Evolutionary conservation across 2,797 vertebrate species (phyloP).

Genomic region (Rhabdomys pumilio): DNA sequence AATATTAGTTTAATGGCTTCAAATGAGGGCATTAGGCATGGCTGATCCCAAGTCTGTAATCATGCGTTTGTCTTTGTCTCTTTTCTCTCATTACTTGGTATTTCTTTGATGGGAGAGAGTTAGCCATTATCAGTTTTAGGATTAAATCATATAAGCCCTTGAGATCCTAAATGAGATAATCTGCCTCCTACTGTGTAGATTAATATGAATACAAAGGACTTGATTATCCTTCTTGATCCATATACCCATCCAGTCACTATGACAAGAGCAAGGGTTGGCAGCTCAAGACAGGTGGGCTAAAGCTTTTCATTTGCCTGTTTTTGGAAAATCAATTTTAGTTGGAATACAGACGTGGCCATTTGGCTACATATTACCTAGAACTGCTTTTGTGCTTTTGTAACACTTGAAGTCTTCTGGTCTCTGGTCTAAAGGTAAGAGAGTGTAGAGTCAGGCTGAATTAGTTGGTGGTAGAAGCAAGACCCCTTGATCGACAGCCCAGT

Average conservation of each 20-base stretch:
- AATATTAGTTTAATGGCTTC: slow-evolving; percentile 7
- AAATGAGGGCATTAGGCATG: not conserved
- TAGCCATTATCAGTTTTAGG: not conserved
- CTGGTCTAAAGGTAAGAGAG: slow-evolving; percentile 13
- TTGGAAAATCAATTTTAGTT: slow-evolving; percentile 58
- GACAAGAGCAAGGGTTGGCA: not conserved
- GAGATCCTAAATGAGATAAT: not conserved
- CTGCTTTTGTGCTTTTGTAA: not conserved
- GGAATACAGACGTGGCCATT: not conserved
- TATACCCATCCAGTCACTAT: not conserved
- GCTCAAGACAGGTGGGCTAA: not conserved
- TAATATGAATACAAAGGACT: slow-evolving; percentile 15
- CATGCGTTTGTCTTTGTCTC: not conserved
- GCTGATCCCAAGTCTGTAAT: slow-evolving; percentile 34
- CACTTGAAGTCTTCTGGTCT: slow-evolving; percentile 29
- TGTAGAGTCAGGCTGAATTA: slow-evolving; percentile 15
- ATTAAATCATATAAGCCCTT: slow-evolving; percentile 47
- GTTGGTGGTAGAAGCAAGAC: not conserved
- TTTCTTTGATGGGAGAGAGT: slow-evolving; percentile 28
- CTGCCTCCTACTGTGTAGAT: not conserved
- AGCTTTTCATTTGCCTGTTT: slow-evolving; percentile 17
- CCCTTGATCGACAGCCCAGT: slow-evolving; percentile 16
- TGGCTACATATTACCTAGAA: slow-evolving; percentile 6
- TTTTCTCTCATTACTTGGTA: slow-evolving; percentile 63
- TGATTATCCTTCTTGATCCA: not conserved